Conservation (phyloP, 30 jellyfish, hydroid and myxozoan genomes). For the Catostylus mosaicus region DNA sequence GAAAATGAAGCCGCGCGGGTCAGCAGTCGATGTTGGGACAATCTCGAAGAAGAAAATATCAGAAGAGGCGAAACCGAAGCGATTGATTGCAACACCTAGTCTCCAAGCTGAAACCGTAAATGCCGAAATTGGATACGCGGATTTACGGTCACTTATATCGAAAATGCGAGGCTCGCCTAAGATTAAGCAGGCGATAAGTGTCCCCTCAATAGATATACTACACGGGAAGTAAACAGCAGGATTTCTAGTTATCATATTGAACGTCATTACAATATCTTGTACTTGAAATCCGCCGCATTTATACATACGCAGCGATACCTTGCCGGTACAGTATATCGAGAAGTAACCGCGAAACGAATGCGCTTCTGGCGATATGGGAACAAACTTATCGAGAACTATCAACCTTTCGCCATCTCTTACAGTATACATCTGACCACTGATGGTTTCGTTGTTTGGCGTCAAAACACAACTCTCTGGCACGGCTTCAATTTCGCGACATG, state of each 20-base stretch:
- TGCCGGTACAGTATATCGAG: conserved; percentile 89
- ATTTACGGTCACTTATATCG: conserved; percentile 95
- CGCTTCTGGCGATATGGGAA: conserved; percentile 72
- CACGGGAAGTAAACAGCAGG: conserved; percentile 93
- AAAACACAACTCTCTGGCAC: conserved; percentile 95
- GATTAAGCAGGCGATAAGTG: conserved; percentile 88
- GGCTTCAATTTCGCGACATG: conserved; percentile 87
- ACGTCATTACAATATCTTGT: conserved; percentile 93
- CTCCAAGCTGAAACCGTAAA: conserved; percentile 98
- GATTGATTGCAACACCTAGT: conserved; percentile 95
- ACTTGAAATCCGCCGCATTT: conserved; percentile 95
- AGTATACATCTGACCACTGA: conserved; percentile 79
- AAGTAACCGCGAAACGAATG: conserved; percentile 90
- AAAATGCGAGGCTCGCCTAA: conserved; percentile 98
- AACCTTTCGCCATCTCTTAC: conserved; percentile 93
- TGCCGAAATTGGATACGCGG: conserved; percentile 99
- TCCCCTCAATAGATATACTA: conserved; percentile 86
- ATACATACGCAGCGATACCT: conserved; percentile 72
- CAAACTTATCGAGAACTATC: conserved; percentile 79
- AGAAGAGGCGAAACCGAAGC: conserved; percentile 94
- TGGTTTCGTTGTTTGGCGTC: conserved; percentile 94
- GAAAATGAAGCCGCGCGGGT: conserved; percentile 96
- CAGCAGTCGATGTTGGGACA: conserved; percentile 95
- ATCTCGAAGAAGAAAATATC: conserved; percentile 93
- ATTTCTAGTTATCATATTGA: conserved; percentile 86